phyloP scores from a whole-genome alignment of 2,888 invertebrate species.

The Mimumesa dahlbomi region DNA sequence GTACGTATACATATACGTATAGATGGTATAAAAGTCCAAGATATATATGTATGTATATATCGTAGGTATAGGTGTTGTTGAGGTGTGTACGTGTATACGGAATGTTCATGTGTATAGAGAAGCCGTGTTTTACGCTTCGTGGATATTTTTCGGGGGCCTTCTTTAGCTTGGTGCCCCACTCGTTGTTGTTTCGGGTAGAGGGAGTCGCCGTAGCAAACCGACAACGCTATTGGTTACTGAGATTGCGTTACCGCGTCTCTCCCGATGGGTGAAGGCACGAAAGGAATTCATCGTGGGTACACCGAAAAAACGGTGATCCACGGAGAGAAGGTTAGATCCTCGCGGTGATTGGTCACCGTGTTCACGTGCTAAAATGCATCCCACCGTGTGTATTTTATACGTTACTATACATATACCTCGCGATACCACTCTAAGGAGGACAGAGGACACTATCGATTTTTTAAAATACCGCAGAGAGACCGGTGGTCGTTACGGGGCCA shows the following conservation, averaged over 20 bases:
- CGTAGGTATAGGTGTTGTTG: too few relatives aligned
- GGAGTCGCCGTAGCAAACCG: conserved; percentile 28
- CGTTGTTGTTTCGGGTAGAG: conserved; percentile 15
- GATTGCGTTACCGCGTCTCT: conserved; percentile 58
- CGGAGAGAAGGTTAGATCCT: conserved; percentile 24
- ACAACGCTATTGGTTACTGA: conserved; percentile 64
- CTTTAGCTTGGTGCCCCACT: conserved; percentile 33
- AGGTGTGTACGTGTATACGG: conserved; percentile 7
- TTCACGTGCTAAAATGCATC: conserved; percentile 13
- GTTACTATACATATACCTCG: too few relatives aligned
- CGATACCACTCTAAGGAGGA: too few relatives aligned
- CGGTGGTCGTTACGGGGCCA: background rate
- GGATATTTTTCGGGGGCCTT: conserved; percentile 59
- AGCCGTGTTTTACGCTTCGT: conserved; percentile 56
- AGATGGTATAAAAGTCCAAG: too few relatives aligned
- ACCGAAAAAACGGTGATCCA: conserved; percentile 37
- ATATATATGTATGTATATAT: too few relatives aligned
- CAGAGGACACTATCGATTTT: background rate
- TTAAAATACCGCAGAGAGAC: background rate
- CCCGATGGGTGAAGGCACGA: conserved; percentile 40
- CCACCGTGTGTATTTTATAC: background rate
- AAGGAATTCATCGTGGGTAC: conserved; percentile 49
- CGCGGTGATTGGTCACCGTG: conserved; percentile 10
- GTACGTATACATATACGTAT: too few relatives aligned
- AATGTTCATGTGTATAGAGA: conserved; percentile 27